Percentiles rank a stretch among this genome's conserved stretches.
These are phyloP conservation scores for Flabesymbios commensalis DNA, from an alignment of 2,888 invertebrate species.

Conservation along the genomic window DNA sequence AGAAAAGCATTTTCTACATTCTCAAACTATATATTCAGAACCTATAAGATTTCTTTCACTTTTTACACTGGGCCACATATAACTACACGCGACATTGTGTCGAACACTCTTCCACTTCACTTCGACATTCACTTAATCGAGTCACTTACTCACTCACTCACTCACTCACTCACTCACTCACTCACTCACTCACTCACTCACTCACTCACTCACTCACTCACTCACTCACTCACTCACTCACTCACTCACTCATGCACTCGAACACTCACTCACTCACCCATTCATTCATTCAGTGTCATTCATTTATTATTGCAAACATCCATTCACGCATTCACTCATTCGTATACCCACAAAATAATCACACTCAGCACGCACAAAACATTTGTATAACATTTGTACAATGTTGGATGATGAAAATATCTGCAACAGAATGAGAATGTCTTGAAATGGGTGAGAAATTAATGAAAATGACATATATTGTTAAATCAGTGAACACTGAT, in stretches of 20 bases:
- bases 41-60: too few relatives aligned
- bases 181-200: conserved; percentile 12
- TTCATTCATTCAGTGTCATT: not conserved
- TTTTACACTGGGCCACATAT: not conserved
- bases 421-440: too few relatives aligned
- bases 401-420: too few relatives aligned
- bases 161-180: conserved; percentile 6
- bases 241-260: conserved; percentile 8
- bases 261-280: conserved; percentile 13
- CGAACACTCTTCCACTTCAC: not conserved
- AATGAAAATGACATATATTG: too few relatives aligned
- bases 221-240: conserved; percentile 9
- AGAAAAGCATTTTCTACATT: too few relatives aligned
- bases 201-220: conserved; percentile 10
- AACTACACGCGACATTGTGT: not conserved
- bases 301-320: not conserved
- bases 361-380: not conserved
- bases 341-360: not conserved
- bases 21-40: too few relatives aligned
- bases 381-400: too few relatives aligned
- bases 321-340: not conserved
- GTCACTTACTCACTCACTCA: too few relatives aligned
- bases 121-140: not conserved
- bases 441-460: too few relatives aligned
- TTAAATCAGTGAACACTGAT: too few relatives aligned